Base-by-base conservation (phyloP, 2,113 vertebrate genomes). In the Xerus inauris region DNA sequence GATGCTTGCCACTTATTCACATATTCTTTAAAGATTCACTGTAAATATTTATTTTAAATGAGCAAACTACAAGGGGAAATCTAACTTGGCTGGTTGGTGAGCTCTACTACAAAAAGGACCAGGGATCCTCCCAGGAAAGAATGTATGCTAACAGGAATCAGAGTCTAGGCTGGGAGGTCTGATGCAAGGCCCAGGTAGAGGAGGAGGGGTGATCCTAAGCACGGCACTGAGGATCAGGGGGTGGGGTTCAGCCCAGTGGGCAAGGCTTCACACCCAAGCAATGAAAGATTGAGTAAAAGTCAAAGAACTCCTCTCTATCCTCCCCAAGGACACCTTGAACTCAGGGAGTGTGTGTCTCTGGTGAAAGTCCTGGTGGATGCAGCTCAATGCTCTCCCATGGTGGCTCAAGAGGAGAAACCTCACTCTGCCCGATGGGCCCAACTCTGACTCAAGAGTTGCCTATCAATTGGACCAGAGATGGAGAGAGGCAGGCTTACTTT, bases 271-370 rank as follows among this genome's bases (percentile, higher is more conserved):
- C 54, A 2, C 38, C 40, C 7, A 4, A 32, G 57, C 26, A 59
- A 47, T 38, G 38, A 30, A 75, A 35, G 38, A 57, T 13, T 26
- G n/a, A 30, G 5, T 7, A 19, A 9, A 32, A 45, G 20, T 28
- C 38, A 57, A 59, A 47, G 42, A 71, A 62, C 82, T 51, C 12
- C 17, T 54, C 20, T 38, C 59, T 8, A 13, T n/a, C 64, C 30
- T 30, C 17, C 32, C 24, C 42, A 1, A 0, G 7, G 88, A n/a
- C 3, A 64, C 30, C 10, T 0, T 75, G 57, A 59, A 38, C 49
- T 75, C 76, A 92, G 26, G 49, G 7, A 82, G 73, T 12, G 45
- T 47, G 82, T 11, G 67, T 57, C 26, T 28, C 24, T 49, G 7
- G 32, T 10, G 67, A 65, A 59, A n/a, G 57, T 2, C 22, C 1